Base-by-base conservation (phyloP, 37 sponge, comb jelly and placozoan genomes). In the Haliclona indistincta region DNA sequence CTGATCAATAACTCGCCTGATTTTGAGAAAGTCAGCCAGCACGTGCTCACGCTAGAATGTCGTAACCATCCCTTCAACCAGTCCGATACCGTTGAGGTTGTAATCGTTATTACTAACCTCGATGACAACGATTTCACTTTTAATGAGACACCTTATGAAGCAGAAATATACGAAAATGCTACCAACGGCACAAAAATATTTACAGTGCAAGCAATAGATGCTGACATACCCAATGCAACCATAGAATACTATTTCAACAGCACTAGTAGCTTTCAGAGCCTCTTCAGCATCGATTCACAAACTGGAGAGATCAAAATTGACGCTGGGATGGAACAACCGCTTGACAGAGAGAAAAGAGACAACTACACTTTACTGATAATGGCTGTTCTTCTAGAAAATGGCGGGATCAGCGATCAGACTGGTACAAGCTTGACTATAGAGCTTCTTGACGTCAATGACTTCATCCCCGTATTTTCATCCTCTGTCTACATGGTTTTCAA, bases 361-460 rank as follows among this genome's bases (percentile, higher is more conserved):
- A 13, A 58, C 0, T 87, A 81, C 67, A 39, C 35, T 20, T 45
- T 87, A 35, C 19, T 15, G 10, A 32, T 86, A 11, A 26, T 32
- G 45, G 86, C 80, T 30, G 6, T 58, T 11, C n/a, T 25, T n/a
- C 26, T 25, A n/a, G 60, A n/a, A 7, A n/a, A 58, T 20, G 42
- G 23, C 64, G 3, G 34, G 42, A 38, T 41, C 30, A 7, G 23
- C 11, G 33, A 28, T 32, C 1, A 23, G 5, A 55, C 61, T 64
- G 26, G 63, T 29, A 40, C 80, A 43, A 23, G 2, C 7, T 63
- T 82, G n/a, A 55, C 23, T 20, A 54, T 87, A 26, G n/a, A 10
- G 17, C 19, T 87, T 7, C 32, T 58, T 0, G 88, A 87, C 42
- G 49, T 81, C 7, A 87, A 87, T 71, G 88, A 87, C 41, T 63